Base-by-base conservation (phyloP, 92 coral and sea anemone species). In the Phenganax stokvisi region DNA sequence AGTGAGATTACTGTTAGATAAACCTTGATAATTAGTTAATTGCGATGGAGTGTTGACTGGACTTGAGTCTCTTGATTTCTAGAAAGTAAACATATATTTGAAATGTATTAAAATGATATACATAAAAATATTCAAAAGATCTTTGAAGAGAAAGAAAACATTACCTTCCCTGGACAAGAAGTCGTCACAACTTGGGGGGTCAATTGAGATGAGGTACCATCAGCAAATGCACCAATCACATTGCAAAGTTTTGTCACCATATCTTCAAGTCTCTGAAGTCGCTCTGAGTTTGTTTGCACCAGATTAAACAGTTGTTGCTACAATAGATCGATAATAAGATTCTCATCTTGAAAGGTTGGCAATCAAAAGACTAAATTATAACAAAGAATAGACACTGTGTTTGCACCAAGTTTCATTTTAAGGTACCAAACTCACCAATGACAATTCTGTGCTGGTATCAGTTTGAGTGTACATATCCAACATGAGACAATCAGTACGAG, bases 401-500 rank as follows among this genome's bases (percentile, higher is more conserved):
- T 27, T 44, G 57, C 20, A 31, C 0, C 57, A 72, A 6, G 12
- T 17, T 17, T n/a, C 6, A 20, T 72, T 7, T 31, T 10, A 16
- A 7, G 52, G 74, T 12, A 69, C 11, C 29, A 71, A 9, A 56
- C 81, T 76, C 61, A 78, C 82, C 73, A 62, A 30, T 37, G 72
- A 37, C 28, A 61, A 37, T 11, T 61, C 82, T 17, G 51, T 7
- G 47, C 56, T 76, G 44, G 4, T 78, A 51, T 84, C 90, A 54
- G 93, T 90, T 71, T 90, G 93, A 12, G 93, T 90, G 71, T 90
- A 90, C 83, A 90, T 85, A 74, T 90, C 93, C 66, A 90, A 80
- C 81, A 83, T 79, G 61, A 89, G 71, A n/a, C 65, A 57, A 11
- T 44, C 27, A 0, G 69, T 12, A 7, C 81, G 82, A 9, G 82